Evolutionary conservation across 2,113 vertebrate species (phyloP).

Genomic region (Protobothrops mucrosquamatus): DNA sequence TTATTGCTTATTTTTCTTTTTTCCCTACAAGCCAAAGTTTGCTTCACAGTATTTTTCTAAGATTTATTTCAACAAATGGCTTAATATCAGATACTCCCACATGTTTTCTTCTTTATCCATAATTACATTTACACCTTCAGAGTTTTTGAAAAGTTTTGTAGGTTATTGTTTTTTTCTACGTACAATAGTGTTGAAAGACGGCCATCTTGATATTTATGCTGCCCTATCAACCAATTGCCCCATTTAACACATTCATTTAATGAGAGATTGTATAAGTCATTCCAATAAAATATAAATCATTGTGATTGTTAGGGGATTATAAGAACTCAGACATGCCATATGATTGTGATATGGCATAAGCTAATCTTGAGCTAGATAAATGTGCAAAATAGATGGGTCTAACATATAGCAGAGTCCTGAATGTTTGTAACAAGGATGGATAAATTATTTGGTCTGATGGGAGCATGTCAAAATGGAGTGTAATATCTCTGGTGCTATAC

Average conservation of each 20-base stretch:
- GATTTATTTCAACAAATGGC: slow-evolving; percentile 28
- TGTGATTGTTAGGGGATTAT: slow-evolving; percentile 20
- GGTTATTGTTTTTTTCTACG: slow-evolving; percentile 28
- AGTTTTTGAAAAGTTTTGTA: slow-evolving; percentile 14
- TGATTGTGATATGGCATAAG: neutral
- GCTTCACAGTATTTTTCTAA: slow-evolving; percentile 33
- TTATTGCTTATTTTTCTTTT: slow-evolving; percentile 29
- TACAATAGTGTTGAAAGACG: slow-evolving; percentile 20
- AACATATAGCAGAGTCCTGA: neutral
- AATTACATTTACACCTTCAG: slow-evolving; percentile 20
- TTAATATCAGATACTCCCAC: slow-evolving; percentile 24
- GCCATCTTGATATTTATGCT: slow-evolving; percentile 38
- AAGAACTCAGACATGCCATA: neutral
- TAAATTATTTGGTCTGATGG: neutral
- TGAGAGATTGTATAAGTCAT: slow-evolving; percentile 1
- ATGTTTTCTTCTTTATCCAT: slow-evolving; percentile 34
- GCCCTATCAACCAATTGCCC: slow-evolving; percentile 9
- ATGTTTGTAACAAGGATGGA: neutral
- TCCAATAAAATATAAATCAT: neutral
- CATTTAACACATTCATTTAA: slow-evolving; percentile 16
- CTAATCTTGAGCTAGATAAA: neutral
- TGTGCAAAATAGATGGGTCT: neutral
- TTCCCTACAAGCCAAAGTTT: slow-evolving; percentile 17
- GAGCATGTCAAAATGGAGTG: neutral
- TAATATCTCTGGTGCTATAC: neutral